Base-by-base conservation (phyloP, 92 coral and sea anemone species). In the Palythoa grandiflora region DNA sequence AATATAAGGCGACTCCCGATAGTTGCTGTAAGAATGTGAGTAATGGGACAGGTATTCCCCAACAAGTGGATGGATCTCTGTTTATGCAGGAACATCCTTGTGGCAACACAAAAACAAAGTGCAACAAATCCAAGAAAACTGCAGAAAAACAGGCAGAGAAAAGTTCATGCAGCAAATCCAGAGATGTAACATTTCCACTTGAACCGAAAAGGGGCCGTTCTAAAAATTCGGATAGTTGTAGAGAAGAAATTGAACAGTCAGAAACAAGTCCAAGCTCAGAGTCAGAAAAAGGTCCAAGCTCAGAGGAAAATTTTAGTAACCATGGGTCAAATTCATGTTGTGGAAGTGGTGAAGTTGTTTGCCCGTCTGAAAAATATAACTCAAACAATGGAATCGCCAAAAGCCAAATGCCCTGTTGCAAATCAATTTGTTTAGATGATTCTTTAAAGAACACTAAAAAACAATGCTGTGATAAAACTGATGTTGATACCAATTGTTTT, bases 71-170 rank as follows among this genome's bases (percentile, higher is more conserved):
- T 66, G 12, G 16, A n/a, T 19, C 48, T 4, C 2, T 36, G 37
- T 36, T 6, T 37, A 63, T 38, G 5, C 20, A 9, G 9, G 9
- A 47, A 80, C 28, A 16, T 1, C 59, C 85, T 48, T 60, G 74
- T 21, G 68, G 55, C 20, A 54, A 53, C 7, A 9, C 40, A 15
- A 47, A n/a, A 40, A 10, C 19, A 37, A 14, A 40, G 1, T 65
- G 75, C 21, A 63, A 60, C 57, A 81, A 66, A 19, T 81, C 86
- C 37, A 81, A 66, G 19, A 21, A 66, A 1, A 51, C 17, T 68
- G 5, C 8, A 44, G 74, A 47, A 65, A 35, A 81, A 12, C 73
- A 65, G 57, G 60, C 47, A 12, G 40, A 66, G 86, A 10, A n/a
- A 17, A 44, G 44, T 5, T 20, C 73, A 40, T 38, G 84, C 16